Conservation (phyloP, 2,113 vertebrate genomes). For the Capreolus pygargus region DNA sequence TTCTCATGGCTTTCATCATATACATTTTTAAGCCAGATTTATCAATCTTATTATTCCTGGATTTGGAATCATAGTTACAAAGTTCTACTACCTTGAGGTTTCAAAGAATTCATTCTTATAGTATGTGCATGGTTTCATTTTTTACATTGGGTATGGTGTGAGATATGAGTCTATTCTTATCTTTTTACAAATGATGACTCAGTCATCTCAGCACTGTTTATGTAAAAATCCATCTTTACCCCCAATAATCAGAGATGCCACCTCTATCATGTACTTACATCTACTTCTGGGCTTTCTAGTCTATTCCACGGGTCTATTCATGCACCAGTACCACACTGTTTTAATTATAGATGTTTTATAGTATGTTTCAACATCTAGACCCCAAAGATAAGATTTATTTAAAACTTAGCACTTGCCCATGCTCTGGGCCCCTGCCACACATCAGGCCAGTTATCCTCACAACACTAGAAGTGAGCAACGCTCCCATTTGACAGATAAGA, state of each 20-base stretch:
- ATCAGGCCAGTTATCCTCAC: not conserved
- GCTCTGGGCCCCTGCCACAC: not conserved
- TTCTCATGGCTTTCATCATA: not conserved
- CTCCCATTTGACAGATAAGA: not conserved
- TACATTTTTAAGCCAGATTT: not conserved
- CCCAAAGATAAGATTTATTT: not conserved
- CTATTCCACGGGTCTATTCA: not conserved
- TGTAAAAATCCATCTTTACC: not conserved
- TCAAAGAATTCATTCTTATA: not conserved
- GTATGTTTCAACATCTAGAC: not conserved
- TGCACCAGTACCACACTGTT: not conserved
- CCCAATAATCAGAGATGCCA: not conserved
- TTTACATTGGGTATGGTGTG: not conserved
- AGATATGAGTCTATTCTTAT: not conserved
- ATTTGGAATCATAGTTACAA: not conserved
- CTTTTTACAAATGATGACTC: not conserved
- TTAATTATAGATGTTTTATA: not conserved
- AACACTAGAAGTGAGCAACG: not conserved
- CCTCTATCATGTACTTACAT: not conserved
- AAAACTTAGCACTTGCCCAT: not conserved
- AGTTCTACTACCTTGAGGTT: not conserved
- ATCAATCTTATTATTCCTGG: not conserved
- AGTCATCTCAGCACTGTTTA: not conserved
- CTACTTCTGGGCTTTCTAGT: not conserved
- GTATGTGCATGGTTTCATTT: not conserved